phyloP scores from a whole-genome alignment of 2,113 vertebrate species.

The Megaleporinus macrocephalus region DNA sequence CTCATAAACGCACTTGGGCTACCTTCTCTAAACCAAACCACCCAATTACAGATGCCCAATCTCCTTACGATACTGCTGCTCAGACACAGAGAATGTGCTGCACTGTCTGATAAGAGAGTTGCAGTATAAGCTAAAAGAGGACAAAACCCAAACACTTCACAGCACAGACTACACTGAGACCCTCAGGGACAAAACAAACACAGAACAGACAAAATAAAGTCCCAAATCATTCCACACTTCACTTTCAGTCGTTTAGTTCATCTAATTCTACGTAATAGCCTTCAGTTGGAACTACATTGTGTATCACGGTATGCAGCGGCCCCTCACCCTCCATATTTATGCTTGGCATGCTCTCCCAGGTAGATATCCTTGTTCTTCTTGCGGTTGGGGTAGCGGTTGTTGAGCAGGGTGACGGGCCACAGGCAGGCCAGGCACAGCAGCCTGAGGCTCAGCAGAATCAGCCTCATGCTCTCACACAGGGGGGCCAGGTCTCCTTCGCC shows the following conservation, averaged over 20 bases:
- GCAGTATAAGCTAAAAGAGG: neutral
- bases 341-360: conserved; percentile 52
- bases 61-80: neutral
- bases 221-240: neutral
- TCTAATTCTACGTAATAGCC: no score
- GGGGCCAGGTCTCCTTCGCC: neutral
- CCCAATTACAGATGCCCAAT: neutral
- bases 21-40: neutral
- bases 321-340: conserved; percentile 52
- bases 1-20: neutral
- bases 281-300: neutral
- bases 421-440: conserved; percentile 55
- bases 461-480: conserved; percentile 40
- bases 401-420: conserved; percentile 49
- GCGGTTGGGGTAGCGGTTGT: conserved; percentile 27
- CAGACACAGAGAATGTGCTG: neutral
- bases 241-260: neutral
- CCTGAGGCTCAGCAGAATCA: conserved; percentile 46
- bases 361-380: conserved; percentile 59
- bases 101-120: neutral
- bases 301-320: neutral
- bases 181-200: neutral
- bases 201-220: neutral
- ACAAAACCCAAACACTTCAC: neutral
- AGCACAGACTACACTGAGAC: neutral